Base-by-base conservation (phyloP, 1,140 invertebrate species). In the Zaprionus kolodkinae region DNA sequence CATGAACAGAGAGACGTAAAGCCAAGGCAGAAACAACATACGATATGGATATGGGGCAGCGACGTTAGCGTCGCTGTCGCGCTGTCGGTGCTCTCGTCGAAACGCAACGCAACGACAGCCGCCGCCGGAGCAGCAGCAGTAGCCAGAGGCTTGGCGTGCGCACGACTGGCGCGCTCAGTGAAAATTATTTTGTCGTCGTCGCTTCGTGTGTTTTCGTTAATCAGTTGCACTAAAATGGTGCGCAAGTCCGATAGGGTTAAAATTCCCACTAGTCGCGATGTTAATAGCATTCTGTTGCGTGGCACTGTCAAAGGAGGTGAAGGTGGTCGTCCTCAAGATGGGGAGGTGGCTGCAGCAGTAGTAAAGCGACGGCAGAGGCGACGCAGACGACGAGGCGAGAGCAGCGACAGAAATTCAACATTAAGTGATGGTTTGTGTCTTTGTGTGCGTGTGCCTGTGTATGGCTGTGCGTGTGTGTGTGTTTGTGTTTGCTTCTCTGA, bases 171-270 rank as follows among this genome's bases (percentile, higher is more conserved):
- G 57, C 56, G 80, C 74, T 71, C 68, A 72, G 68, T 87, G 62
- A 82, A 77, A 66, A 77, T 43, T 70, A 75, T 74, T 65, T 72
- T 72, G 79, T 77, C 73, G 72, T 54, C 59, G 75, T 71, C 67
- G 76, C 56, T 72, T 73, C 30, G 62, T 75, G 61, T 84, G 40
- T 45, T 84, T 89, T 84, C 69, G 70, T 81, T 89, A 89, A 89
- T 89, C 85, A 89, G 85, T 89, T 85, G 81, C 81, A 89, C 87
- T 89, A 89, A 79, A 89, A 89, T 89, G 85, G 85, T 89, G 81
- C 85, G 85, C 85, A 89, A 89, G 85, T 89, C 85, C 81, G 85
- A 78, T 89, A 89, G 85, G 89, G 85, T 89, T 85, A 89, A 89
- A 85, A 85, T 81, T 89, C 83, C 79, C 76, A 76, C 71, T 73